Base-by-base conservation (phyloP, 2,888 invertebrate genomes). In the Platerodrilus igneus region DNA sequence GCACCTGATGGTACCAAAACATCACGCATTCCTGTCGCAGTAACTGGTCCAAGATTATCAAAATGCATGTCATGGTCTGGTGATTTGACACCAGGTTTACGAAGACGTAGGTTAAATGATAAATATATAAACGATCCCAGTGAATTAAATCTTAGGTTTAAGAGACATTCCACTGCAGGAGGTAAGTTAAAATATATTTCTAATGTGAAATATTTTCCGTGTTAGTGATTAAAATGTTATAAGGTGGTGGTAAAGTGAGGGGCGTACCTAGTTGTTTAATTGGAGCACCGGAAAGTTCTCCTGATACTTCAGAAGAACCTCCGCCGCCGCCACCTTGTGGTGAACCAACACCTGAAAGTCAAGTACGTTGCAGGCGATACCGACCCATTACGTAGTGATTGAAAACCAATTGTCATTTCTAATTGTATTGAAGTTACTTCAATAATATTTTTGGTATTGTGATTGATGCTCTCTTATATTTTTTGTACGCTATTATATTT, bases 101-200 rank as follows among this genome's bases (percentile, higher is more conserved):
- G 89, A 11, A 75, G 90, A 18, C 81, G 87, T 54, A 79, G 86
- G 54, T 80, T 81, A 25, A 72, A 73, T 40, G 89, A 89, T 48
- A 91, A 91, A 69, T 90, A 90, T 69, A 85, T 89, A 15, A 81
- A 83, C 16, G 90, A 90, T 71, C 84, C 86, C 45, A 80, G 85
- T 45, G 87, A 90, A 63, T 70, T 89, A 56, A 86, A 86, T 69
- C 74, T 89, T 57, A 75, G 86, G 45, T 88, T 88, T 72, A 81
- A 83, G 59, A 72, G 88, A 51, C 83, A 68, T 52, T 68, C 67
- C 35, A 66, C 62, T n/a, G 57, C 59, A 20, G 63, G 62, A 52
- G 60, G 60, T 58, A 48, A 42, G 31, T 16, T 4, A 1, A 16
- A 8, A 10, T 22, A 17, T 27, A 13, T 28, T 36, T 19, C 15